phyloP scores from a whole-genome alignment of 2,113 vertebrate genomes.

The Eulemur rufifrons region DNA sequence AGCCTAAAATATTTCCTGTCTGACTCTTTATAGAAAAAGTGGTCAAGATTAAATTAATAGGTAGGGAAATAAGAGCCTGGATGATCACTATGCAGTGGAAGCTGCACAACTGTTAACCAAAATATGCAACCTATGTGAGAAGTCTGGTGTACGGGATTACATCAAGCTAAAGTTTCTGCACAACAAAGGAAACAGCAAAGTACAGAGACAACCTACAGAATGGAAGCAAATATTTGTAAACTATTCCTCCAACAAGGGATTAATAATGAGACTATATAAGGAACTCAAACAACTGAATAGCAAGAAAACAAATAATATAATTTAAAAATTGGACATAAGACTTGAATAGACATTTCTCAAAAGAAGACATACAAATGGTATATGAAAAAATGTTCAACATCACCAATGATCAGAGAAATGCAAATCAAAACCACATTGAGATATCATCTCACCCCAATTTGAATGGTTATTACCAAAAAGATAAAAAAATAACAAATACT shows the following conservation, averaged over 20 bases:
- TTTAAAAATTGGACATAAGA: background rate
- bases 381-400: background rate
- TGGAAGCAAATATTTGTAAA: background rate
- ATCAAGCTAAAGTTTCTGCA: background rate
- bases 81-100: background rate
- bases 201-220: background rate
- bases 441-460: background rate
- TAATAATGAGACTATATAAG: background rate
- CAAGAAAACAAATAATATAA: background rate
- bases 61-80: background rate
- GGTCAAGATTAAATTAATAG: background rate
- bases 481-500: background rate
- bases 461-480: background rate
- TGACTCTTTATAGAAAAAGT: background rate
- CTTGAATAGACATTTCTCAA: background rate
- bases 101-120: background rate
- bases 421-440: background rate
- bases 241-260: background rate
- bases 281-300: background rate
- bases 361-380: background rate
- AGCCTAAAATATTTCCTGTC: slow-evolving; percentile 32
- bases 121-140: background rate
- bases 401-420: background rate
- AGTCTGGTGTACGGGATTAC: background rate
- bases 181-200: background rate